Evolutionary conservation across 2,888 invertebrate species (phyloP).

Genomic region (Fissipunctia ypsillon): DNA sequence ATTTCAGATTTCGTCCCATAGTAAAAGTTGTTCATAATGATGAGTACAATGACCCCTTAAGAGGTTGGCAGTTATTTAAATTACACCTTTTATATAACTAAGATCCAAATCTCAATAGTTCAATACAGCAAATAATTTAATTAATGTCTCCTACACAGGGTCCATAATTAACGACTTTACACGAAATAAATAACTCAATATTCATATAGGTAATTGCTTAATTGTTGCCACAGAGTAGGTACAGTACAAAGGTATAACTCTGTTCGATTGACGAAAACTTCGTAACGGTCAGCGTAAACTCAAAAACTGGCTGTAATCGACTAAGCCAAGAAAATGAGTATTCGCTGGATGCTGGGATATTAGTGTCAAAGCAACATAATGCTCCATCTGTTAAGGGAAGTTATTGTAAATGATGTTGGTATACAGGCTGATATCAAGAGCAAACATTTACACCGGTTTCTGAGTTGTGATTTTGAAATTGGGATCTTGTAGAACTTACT

Average conservation of each 20-base stretch:
- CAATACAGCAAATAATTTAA: conserved; percentile 25
- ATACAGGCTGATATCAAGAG: not conserved
- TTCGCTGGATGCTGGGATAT: not conserved
- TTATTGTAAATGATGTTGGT: not conserved
- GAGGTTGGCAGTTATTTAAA: too few relatives aligned
- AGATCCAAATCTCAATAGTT: not conserved
- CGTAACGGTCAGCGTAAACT: not conserved
- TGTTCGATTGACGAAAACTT: not conserved
- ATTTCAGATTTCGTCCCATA: too few relatives aligned
- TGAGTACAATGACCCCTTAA: too few relatives aligned
- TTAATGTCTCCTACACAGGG: not conserved
- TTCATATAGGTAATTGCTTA: conserved; percentile 34
- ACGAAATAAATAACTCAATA: conserved; percentile 14
- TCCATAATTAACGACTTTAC: conserved; percentile 18
- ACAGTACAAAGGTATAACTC: not conserved
- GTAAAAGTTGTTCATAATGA: too few relatives aligned
- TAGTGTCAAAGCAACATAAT: not conserved
- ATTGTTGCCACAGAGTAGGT: conserved; percentile 5
- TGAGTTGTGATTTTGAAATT: not conserved
- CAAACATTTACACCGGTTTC: not conserved
- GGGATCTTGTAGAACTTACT: not conserved
- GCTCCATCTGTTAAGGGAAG: not conserved
- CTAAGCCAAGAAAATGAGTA: not conserved
- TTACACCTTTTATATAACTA: too few relatives aligned
- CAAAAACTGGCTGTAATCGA: not conserved